A percentile compares a stretch with the other conserved stretches of the same genome.
phyloP scores from a whole-genome alignment of 2,797 vertebrate species.

The Chaenodraco wilsoni region DNA sequence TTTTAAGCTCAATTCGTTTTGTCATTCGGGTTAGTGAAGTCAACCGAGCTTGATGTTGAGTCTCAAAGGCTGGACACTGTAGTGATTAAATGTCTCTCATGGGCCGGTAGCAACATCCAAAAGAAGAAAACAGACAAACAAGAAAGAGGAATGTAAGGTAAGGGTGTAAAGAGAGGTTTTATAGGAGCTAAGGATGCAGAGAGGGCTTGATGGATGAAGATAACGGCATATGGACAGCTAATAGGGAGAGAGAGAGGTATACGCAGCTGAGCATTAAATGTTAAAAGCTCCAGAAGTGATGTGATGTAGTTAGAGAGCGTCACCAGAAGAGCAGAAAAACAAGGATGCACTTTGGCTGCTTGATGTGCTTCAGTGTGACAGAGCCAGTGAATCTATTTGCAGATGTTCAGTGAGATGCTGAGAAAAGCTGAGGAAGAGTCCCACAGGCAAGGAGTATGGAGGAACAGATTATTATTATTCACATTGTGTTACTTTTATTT shows the following conservation, averaged over 20 bases:
- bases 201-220: slow-evolving; percentile 4
- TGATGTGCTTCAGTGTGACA: slow-evolving; percentile 39
- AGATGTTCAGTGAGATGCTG: slow-evolving; percentile 25
- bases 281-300: slow-evolving; percentile 27
- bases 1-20: slow-evolving; percentile 60
- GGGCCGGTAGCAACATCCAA: neutral
- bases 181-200: slow-evolving; percentile 8
- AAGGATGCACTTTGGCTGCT: neutral
- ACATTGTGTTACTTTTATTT: neutral
- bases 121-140: neutral
- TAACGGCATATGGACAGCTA: slow-evolving; percentile 19
- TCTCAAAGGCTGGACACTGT: neutral
- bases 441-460: neutral
- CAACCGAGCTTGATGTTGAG: slow-evolving; percentile 16
- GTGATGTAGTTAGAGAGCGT: neutral
- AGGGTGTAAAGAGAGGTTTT: neutral
- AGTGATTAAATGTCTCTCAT: slow-evolving; percentile 13
- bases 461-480: slow-evolving; percentile 6
- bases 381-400: slow-evolving; percentile 36
- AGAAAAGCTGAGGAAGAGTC: slow-evolving; percentile 47
- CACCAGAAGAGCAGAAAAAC: slow-evolving; percentile 24
- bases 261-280: slow-evolving; percentile 47
- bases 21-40: slow-evolving; percentile 26
- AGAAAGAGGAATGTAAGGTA: neutral
- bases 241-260: slow-evolving; percentile 13